phyloP scores from a whole-genome alignment of 2,113 vertebrate genomes.

The Chlorodrepanis virens region DNA sequence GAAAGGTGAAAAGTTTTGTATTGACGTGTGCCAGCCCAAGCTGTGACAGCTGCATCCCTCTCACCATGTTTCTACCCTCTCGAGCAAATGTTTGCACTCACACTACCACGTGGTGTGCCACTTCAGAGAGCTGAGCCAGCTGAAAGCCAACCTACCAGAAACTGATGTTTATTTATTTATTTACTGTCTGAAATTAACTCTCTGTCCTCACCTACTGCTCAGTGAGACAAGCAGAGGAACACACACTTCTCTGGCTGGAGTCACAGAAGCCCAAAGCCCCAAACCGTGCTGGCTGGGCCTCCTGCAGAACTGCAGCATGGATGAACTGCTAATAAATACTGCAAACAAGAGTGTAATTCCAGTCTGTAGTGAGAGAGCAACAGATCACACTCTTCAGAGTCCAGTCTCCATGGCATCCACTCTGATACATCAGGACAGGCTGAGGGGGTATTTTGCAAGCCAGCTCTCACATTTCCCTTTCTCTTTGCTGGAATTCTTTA shows the following conservation, averaged over 20 bases:
- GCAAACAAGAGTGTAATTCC: background rate
- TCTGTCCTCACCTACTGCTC: background rate
- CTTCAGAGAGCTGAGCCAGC: background rate
- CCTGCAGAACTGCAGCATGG: background rate
- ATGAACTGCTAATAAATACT: background rate
- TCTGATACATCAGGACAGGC: accelerated
- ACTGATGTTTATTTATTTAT: background rate
- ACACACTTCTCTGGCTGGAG: background rate
- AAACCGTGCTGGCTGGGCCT: background rate
- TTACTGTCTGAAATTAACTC: background rate
- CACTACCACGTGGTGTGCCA: background rate
- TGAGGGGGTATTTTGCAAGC: background rate
- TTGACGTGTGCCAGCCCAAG: background rate
- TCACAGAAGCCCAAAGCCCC: background rate
- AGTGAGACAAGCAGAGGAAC: background rate
- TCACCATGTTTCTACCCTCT: background rate
- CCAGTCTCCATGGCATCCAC: background rate
- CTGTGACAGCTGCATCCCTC: background rate
- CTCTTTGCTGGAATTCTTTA: background rate
- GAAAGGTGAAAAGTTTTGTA: background rate
- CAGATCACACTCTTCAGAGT: background rate
- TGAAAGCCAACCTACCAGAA: background rate
- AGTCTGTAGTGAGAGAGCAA: background rate
- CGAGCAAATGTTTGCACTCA: background rate
- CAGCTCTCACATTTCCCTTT: background rate